Evolutionary conservation across 2,888 invertebrate genomes (phyloP).

Genomic region (Clistopyga incitator): DNA sequence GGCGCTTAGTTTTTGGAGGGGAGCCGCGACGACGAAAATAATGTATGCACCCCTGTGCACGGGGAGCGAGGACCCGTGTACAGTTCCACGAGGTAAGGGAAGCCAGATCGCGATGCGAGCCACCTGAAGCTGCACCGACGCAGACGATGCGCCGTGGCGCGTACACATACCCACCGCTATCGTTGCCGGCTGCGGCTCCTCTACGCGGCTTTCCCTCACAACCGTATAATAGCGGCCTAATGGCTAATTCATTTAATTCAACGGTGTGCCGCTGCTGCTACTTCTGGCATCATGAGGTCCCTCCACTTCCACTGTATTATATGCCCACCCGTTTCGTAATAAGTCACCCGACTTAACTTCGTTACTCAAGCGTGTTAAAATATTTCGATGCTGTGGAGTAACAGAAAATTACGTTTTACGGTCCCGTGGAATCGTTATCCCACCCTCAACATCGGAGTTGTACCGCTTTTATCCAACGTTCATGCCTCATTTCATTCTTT

Average conservation of each 20-base stretch:
- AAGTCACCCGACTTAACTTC: slow-evolving; percentile 64
- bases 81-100: slow-evolving; percentile 58
- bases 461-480: neutral
- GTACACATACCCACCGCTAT: slow-evolving; percentile 73
- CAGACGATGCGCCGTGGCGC: slow-evolving; percentile 35
- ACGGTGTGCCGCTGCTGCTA: slow-evolving; percentile 57
- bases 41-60: slow-evolving; percentile 83
- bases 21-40: slow-evolving; percentile 76
- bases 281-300: slow-evolving; percentile 32
- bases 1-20: slow-evolving; percentile 73
- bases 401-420: neutral
- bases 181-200: slow-evolving; percentile 78
- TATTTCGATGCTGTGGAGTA: neutral
- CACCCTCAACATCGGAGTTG: neutral
- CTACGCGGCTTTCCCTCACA: slow-evolving; percentile 73
- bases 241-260: slow-evolving; percentile 78
- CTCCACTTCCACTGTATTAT: slow-evolving; percentile 5
- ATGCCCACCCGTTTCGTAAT: slow-evolving; percentile 52
- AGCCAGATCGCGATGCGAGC: slow-evolving; percentile 73
- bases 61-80: slow-evolving; percentile 73
- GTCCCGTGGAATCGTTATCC: neutral
- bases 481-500: neutral
- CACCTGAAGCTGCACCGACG: slow-evolving; percentile 83
- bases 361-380: slow-evolving; percentile 49
- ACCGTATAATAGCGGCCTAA: slow-evolving; percentile 77